These are phyloP conservation scores for Oscheius sp. DNA, from an alignment of 2,888 invertebrate genomes.

Conservation along the genomic window DNA sequence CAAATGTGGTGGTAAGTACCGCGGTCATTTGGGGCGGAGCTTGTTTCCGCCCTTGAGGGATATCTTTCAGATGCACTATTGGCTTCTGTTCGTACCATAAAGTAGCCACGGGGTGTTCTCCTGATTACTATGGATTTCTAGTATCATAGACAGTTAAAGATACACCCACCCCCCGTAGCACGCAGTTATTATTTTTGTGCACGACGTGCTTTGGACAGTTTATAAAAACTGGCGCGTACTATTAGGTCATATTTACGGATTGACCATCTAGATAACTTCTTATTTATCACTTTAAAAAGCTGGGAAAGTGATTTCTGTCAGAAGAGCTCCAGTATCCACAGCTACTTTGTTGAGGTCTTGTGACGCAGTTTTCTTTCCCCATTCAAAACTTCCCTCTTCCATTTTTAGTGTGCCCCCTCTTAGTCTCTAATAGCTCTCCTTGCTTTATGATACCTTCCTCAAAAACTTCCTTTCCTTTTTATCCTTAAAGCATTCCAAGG, in stretches of 20 bases:
- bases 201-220: too few relatives aligned
- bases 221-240: not conserved
- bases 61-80: slow-evolving; percentile 25
- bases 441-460: not conserved
- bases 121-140: too few relatives aligned
- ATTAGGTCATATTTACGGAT: not conserved
- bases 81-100: slow-evolving; percentile 11
- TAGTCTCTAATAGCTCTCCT: slow-evolving; percentile 8
- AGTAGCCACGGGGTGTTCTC: too few relatives aligned
- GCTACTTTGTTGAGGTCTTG: not conserved
- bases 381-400: slow-evolving; percentile 22
- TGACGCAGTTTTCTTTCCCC: slow-evolving; percentile 14
- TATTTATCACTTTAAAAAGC: not conserved
- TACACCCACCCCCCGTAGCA: too few relatives aligned
- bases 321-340: not conserved
- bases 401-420: slow-evolving; percentile 5
- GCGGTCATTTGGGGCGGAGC: slow-evolving; percentile 33
- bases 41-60: slow-evolving; percentile 26
- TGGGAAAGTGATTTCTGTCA: too few relatives aligned
- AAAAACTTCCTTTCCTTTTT: slow-evolving; percentile 5
- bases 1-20: slow-evolving; percentile 25
- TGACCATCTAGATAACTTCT: not conserved
- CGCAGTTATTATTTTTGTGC: too few relatives aligned
- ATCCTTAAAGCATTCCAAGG: slow-evolving; percentile 3
- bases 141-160: too few relatives aligned